Percentiles rank a stretch among this genome's conserved stretches.
phyloP scores from a whole-genome alignment of 2,888 invertebrate genomes.

The Cataglyphis albicans region DNA sequence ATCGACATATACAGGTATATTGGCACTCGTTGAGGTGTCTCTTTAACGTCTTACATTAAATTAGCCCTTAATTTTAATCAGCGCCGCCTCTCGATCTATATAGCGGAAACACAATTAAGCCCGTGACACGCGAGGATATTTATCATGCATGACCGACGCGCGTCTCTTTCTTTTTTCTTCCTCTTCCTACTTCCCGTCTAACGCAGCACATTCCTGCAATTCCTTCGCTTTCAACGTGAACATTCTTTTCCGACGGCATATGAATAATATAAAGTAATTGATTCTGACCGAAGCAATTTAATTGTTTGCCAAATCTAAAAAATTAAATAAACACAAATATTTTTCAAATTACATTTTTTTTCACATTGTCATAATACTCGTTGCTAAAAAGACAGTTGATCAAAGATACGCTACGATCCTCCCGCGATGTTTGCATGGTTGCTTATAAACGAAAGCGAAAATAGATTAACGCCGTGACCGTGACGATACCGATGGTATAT shows the following conservation, averaged over 20 bases:
- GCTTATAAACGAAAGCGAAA: conserved; percentile 67
- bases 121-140: neutral
- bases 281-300: neutral
- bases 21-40: neutral
- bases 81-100: neutral
- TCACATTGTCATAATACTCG: neutral
- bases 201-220: neutral
- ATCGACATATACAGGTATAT: conserved; percentile 5
- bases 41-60: conserved; percentile 28
- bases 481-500: conserved; percentile 44
- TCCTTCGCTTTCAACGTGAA: neutral
- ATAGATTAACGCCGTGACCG: conserved; percentile 73
- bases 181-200: neutral
- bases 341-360: neutral
- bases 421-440: conserved; percentile 12
- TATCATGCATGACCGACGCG: neutral
- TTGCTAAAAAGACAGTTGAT: neutral
- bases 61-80: conserved; percentile 39
- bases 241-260: neutral
- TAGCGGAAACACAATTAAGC: conserved; percentile 13
- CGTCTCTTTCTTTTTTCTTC: neutral
- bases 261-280: neutral
- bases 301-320: neutral
- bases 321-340: neutral
- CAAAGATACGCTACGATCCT: conserved; percentile 29